Evolutionary conservation across 2,888 invertebrate species (phyloP).

Genomic region (Drymonia ruficornis): DNA sequence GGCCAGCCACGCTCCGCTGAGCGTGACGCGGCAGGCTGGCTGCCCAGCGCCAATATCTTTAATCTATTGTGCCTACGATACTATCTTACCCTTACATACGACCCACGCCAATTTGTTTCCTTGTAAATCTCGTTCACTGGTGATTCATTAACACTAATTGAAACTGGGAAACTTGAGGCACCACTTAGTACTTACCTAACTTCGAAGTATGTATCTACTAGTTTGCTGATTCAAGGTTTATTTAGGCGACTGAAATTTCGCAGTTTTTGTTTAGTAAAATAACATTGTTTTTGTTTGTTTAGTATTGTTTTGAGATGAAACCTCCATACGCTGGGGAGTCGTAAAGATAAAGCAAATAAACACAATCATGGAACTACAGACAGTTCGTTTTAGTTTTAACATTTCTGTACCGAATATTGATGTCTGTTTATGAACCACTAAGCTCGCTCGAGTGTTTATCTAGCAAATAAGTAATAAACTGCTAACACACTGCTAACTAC

Average conservation of each 20-base stretch:
- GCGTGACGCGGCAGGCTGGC: constrained; percentile 69
- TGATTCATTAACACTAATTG: not conserved
- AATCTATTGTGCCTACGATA: constrained; percentile 53
- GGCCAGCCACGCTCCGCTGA: constrained; percentile 70
- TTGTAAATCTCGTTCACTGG: not conserved
- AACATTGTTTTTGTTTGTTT: not conserved
- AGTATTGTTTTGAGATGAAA: not conserved
- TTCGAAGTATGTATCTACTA: not conserved
- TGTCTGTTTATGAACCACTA: not conserved
- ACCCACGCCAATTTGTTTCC: not conserved
- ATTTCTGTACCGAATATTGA: not conserved
- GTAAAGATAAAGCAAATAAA: constrained; percentile 4
- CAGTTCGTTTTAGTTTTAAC: not conserved
- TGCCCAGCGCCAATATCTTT: constrained; percentile 67
- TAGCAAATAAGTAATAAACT: constrained; percentile 22
- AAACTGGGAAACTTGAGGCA: too few species aligned
- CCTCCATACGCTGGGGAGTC: not conserved
- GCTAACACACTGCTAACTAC: constrained; percentile 24
- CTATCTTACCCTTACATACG: not conserved
- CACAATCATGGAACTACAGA: not conserved
- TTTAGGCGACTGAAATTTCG: not conserved
- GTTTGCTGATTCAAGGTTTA: not conserved
- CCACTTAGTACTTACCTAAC: not conserved
- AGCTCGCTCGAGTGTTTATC: not conserved
- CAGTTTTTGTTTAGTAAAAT: not conserved